phyloP scores from a whole-genome alignment of 2,113 vertebrate species.

The Pan paniscus region DNA sequence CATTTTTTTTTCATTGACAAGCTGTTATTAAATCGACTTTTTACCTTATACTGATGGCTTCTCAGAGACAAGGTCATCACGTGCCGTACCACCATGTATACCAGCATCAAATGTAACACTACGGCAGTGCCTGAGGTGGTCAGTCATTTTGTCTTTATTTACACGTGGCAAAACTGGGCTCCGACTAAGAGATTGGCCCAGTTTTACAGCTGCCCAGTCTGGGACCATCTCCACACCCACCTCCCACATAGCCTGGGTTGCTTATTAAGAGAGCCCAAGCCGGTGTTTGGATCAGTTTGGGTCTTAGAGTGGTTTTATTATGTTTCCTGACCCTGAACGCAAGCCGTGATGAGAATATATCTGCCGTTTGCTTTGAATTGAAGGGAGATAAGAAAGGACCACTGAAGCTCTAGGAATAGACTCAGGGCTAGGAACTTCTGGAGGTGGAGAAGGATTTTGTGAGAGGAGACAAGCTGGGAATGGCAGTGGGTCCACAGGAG shows the following conservation, averaged over 20 bases:
- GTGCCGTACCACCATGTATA: background rate
- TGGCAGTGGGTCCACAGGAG: background rate
- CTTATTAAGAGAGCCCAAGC: background rate
- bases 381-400: background rate
- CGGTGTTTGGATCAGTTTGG: background rate
- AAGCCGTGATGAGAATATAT: background rate
- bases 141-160: background rate
- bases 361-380: background rate
- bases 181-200: too few species aligned
- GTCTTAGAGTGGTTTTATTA: background rate
- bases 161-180: background rate
- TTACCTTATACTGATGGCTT: background rate
- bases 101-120: background rate
- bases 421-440: background rate
- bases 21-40: background rate
- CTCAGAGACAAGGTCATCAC: background rate
- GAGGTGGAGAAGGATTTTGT: background rate
- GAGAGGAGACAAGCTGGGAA: background rate
- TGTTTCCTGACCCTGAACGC: background rate
- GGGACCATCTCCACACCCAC: background rate
- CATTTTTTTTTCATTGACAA: background rate
- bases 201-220: background rate
- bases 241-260: background rate
- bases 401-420: background rate
- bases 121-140: background rate